These are phyloP conservation scores for Paramormyrops kingsleyae DNA, from an alignment of 2,113 vertebrate genomes.

Conservation along the genomic window DNA sequence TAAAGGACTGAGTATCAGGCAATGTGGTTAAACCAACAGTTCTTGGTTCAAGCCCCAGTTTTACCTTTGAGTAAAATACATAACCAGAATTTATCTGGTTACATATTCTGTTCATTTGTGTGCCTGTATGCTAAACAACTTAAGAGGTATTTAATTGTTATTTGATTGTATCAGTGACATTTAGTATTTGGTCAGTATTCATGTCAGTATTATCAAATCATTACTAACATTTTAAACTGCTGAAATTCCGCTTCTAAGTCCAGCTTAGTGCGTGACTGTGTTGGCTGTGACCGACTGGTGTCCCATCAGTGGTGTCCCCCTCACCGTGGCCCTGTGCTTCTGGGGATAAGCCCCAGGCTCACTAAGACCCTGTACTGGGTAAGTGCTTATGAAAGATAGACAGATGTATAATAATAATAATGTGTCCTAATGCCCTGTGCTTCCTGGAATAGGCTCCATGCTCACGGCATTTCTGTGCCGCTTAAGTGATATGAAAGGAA, in stretches of 20 bases:
- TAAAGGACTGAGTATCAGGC: background rate
- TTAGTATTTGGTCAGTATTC: background rate
- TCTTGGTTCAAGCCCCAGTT: background rate
- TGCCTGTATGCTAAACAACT: background rate
- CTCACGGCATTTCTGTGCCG: background rate
- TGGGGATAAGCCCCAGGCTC: background rate
- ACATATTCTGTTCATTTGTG: background rate
- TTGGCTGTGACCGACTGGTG: background rate
- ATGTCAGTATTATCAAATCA: background rate
- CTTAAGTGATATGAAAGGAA: constrained; percentile 6
- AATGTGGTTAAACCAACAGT: background rate
- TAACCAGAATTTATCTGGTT: background rate
- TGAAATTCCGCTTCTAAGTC: background rate
- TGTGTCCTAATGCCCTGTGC: background rate
- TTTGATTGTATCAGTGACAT: background rate
- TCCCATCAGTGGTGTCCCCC: background rate
- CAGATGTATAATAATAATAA: background rate
- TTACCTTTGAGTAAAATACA: background rate
- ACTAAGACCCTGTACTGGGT: background rate
- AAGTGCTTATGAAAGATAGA: background rate
- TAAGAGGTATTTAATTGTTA: background rate
- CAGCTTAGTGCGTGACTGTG: background rate
- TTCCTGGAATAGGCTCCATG: background rate
- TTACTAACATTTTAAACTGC: background rate
- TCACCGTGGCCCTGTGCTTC: background rate